phyloP scores from a whole-genome alignment of 1,140 invertebrate genomes.

The Drosophila sproati region DNA sequence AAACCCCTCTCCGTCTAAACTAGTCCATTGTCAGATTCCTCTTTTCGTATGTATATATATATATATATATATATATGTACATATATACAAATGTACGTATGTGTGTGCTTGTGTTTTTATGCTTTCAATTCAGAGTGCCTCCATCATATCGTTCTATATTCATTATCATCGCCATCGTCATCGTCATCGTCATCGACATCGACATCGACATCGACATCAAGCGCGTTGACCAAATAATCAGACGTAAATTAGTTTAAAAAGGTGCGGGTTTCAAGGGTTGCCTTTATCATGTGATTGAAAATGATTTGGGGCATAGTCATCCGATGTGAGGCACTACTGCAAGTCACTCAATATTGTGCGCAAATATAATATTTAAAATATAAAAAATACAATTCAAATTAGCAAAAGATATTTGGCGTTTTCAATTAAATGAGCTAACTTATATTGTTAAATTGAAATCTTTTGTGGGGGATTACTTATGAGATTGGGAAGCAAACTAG shows the following conservation, averaged over 20 bases:
- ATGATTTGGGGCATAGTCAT: too few relatives aligned
- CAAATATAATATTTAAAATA: too few relatives aligned
- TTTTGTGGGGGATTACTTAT: too few relatives aligned
- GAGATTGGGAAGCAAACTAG: too few relatives aligned
- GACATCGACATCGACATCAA: neutral
- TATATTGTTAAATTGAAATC: too few relatives aligned
- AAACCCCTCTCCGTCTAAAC: neutral
- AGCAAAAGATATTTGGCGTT: too few relatives aligned
- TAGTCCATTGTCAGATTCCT: neutral
- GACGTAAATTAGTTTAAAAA: slow-evolving; percentile 65
- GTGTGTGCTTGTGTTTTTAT: neutral
- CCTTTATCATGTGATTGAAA: neutral
- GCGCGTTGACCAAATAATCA: slow-evolving; percentile 44
- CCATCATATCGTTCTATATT: slow-evolving; percentile 36
- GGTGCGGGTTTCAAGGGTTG: slow-evolving; percentile 42
- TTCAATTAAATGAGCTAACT: too few relatives aligned
- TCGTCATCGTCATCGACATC: neutral
- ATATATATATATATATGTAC: neutral
- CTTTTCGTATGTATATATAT: neutral
- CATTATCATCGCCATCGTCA: neutral
- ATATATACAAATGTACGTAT: neutral
- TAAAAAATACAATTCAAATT: too few relatives aligned
- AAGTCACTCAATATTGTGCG: too few relatives aligned
- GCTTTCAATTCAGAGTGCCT: slow-evolving; percentile 67
- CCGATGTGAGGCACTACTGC: too few relatives aligned